Base-by-base conservation (phyloP, 2,113 vertebrate genomes). In the Syngnathoides biaculeatus region DNA sequence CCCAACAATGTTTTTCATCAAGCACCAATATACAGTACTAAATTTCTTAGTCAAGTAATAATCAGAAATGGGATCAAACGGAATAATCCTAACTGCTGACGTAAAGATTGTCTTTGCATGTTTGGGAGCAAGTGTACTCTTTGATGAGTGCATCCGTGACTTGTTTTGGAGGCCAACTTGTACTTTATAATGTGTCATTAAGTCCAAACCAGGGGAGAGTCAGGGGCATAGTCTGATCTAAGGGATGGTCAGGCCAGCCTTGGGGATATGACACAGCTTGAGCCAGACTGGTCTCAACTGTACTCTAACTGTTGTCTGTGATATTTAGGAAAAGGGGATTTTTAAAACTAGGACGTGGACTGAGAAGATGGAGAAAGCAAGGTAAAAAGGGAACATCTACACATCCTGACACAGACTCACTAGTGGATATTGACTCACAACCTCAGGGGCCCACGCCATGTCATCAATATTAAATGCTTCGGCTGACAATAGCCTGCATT, bases 221-320 rank as follows among this genome's bases (percentile, higher is more conserved):
- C 58, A 50, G 73, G 22, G 69, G 67, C 56, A 64, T 75, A 53
- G 53, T 67, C 40, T 69, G 43, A 69, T 64, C 67, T 35, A 63
- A 67, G 68, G 60, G 59, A 76, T 74, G 72, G 77, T 82, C 77
- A 66, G 47, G n/a, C 63, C 57, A 39, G 68, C 75, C 73, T 77
- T 45, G 68, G 53, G 70, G 72, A 77, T 73, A 69, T 68, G 69
- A 78, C 63, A 78, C 55, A 79, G 64, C 73, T 77, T 69, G 20
- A 58, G 30, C 59, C 17, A 62, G 20, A 62, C 55, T 2, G n/a
- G 60, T 14, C 59, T 58, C 43, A 30, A 26, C 67, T 77, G 38
- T 38, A n/a, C 50, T 55, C 24, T 22, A 24, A 5, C 22, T 9
- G 6, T 15, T 30, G 30, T 57, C 26, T 30, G 26, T 57, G 26